Conservation (phyloP, 2,888 invertebrate species). For the Leptinotarsa tumamoca region DNA sequence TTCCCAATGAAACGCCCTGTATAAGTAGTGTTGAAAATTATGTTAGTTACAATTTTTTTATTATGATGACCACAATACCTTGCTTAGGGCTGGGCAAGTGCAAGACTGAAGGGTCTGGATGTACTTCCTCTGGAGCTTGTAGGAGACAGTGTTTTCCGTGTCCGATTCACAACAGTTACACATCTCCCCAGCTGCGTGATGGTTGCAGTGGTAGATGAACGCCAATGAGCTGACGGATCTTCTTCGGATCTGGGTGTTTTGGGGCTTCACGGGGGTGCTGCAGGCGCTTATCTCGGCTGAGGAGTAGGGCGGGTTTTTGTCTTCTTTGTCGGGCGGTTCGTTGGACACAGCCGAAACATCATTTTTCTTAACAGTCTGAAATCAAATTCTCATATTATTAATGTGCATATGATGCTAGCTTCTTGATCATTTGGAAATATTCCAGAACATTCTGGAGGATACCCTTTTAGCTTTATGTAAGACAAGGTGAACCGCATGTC, state of each 20-base stretch:
- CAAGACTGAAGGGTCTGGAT: conserved; percentile 63
- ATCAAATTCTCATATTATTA: conserved; percentile 20
- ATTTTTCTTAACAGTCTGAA: conserved; percentile 43
- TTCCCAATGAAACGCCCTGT: no score
- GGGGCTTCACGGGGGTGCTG: conserved; percentile 67
- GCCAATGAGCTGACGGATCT: conserved; percentile 67
- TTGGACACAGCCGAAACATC: conserved; percentile 44
- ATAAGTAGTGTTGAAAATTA: no score
- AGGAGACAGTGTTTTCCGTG: conserved; percentile 64
- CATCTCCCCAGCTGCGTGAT: conserved; percentile 66
- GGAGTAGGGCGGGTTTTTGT: conserved; percentile 48
- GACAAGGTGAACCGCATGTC: no score
- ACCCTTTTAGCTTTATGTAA: no score
- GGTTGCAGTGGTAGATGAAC: conserved; percentile 67
- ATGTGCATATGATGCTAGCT: no score
- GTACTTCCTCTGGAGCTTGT: conserved; percentile 65
- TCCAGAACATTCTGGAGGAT: no score
- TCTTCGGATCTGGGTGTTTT: conserved; percentile 63
- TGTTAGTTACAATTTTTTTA: no score
- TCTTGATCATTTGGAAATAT: no score
- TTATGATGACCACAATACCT: no score
- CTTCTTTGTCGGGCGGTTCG: conserved; percentile 54
- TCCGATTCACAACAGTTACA: conserved; percentile 67
- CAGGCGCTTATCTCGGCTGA: conserved; percentile 56
- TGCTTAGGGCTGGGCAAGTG: conserved; percentile 40